phyloP scores from a whole-genome alignment of 2,797 vertebrate genomes.

The Danio choprae region DNA sequence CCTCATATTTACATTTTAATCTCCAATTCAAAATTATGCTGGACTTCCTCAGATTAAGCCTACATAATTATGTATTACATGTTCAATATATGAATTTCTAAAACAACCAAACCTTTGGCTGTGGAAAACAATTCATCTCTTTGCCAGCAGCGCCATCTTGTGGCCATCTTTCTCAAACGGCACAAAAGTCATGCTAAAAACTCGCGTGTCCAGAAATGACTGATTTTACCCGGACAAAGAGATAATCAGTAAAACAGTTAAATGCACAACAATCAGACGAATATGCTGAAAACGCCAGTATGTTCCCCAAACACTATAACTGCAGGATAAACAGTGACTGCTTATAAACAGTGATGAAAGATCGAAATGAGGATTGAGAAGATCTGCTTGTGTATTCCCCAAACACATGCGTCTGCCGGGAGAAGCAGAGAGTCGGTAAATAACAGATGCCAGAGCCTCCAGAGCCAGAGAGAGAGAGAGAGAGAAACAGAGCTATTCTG shows the following conservation, averaged over 20 bases:
- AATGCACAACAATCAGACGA: background rate
- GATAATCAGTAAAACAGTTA: background rate
- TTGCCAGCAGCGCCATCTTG: constrained; percentile 38
- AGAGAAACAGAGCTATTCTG: constrained; percentile 60
- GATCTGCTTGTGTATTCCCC: constrained; percentile 54
- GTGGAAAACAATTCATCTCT: background rate
- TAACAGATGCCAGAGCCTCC: constrained; percentile 68
- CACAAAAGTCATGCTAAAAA: constrained; percentile 23
- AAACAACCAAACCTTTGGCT: too few relatives aligned
- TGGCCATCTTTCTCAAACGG: background rate
- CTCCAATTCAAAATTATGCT: background rate
- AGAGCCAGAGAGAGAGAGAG: constrained; percentile 59
- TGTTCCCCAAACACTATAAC: background rate
- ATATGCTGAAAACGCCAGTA: background rate
- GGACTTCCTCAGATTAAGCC: background rate
- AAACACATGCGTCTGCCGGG: constrained; percentile 40
- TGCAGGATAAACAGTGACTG: background rate
- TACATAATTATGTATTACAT: background rate
- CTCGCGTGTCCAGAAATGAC: constrained; percentile 17
- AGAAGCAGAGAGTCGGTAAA: constrained; percentile 62
- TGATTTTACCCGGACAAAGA: background rate
- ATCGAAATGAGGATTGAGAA: too few relatives aligned
- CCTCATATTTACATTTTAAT: too few relatives aligned
- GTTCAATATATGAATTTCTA: background rate
- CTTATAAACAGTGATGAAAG: constrained; percentile 6